Base-by-base conservation (phyloP, 2,888 invertebrate species). In the Leptothorax acervorum region DNA sequence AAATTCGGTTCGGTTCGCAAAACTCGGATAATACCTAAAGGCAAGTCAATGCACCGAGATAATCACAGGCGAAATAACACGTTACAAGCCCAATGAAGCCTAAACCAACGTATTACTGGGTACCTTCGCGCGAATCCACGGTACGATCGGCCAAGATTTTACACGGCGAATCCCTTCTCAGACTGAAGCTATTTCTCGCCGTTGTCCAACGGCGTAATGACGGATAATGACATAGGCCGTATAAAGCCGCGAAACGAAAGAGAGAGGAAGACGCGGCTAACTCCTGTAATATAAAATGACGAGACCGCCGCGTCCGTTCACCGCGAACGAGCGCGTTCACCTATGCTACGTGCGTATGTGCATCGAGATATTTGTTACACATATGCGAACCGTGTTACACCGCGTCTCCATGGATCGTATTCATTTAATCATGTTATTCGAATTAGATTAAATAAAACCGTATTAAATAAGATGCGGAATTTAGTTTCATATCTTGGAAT, bases 191-290 rank as follows among this genome's bases (percentile, higher is more conserved):
- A 86, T 88, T 90, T 88, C 86, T 88, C 88, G 85, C 82, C 86
- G 90, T 86, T 86, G 90, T 89, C 88, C 89, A 45, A 84, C 68
- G 68, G 57, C 84, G 86, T 89, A 89, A 89, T 89, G 89, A 89
- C 87, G 86, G 89, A 89, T 89, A 89, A 89, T 89, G 89, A 90
- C 89, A 90, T 75, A 89, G 89, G 89, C 85, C 74, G 85, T 82
- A 55, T 82, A 62, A 62, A 82, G 62, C 28, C 39, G 78, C 39
- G 53, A 45, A 31, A 31, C 51, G 12, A 78, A 15, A 81, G 55
- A 35, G n/a, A 28, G 62, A 74, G 45, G 68, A 79, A 57, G 83
- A 83, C 66, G 82, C 76, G 62, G 74, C 60, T 79, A 83, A 86
- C 89, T 73, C 79, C 78, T 87, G 85, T 88, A 82, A 76, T 78